Evolutionary conservation across 2,797 vertebrate genomes (phyloP), one percentile per base, ranked within the genome.

Genomic region (Apogon talboti): DNA sequence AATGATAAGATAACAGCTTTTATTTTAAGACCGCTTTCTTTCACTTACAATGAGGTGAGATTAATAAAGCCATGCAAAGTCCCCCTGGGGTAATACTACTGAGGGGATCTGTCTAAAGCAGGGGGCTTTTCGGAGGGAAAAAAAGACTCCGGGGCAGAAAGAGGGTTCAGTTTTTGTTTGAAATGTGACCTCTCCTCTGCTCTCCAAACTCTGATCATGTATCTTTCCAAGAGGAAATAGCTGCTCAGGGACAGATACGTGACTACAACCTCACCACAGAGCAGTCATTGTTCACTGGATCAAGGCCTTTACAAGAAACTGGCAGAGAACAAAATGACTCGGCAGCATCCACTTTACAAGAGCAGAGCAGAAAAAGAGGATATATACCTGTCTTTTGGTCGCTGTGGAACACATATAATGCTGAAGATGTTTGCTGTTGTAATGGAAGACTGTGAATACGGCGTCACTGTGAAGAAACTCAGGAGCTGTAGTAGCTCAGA

Each of bases 281-380:
- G 67, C 13, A 15, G 42, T 0, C 66, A 65, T 80, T 88, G 86
- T 89, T 71, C 52, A n/a, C 38, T 7, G 5, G 38, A 57, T 18
- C 8, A 51, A 47, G 48, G 55, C 42, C 9, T 47, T 18, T 30
- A 66, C 44, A 46, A 66, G 65, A 58, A 24, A 53, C 28, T 37
- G 42, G 52, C 38, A 45, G 41, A 8, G 15, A 59, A 37, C 33
- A 50, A 62, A 55, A 40, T n/a, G 6, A 54, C 42, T 6, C 7
- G 6, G 6, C 14, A 49, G 21, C 52, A 54, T 46, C 51, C 30
- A 43, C 33, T 24, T 30, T 28, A 51, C 4, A n/a, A 51, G 13
- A 43, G 33, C 19, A 24, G 24, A 76, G 4, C 13, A 51, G 30
- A 62, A 37, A 43, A 44, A 52, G 33, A 9, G 10, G n/a, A 48